A percentile compares a stretch with the other conserved stretches of the same genome.
These are phyloP conservation scores for Micropoecilia bifurca DNA, from an alignment of 2,797 vertebrate species.

Conservation along the genomic window DNA sequence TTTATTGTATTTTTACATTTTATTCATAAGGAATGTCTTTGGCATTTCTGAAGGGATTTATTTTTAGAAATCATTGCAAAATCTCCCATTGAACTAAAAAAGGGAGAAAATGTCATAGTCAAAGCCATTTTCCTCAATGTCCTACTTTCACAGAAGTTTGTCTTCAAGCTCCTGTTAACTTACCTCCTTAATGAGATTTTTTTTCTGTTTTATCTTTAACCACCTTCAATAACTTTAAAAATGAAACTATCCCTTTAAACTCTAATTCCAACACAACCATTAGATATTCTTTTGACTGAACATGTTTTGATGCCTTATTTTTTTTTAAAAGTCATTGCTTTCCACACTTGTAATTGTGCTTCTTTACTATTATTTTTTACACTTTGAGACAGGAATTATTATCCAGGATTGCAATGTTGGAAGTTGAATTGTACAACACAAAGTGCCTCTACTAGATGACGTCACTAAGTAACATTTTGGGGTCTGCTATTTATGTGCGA, in stretches of 20 bases:
- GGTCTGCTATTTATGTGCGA: neutral
- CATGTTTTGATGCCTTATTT: neutral
- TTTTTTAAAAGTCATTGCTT: neutral
- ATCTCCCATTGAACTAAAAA: neutral
- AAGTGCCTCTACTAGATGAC: neutral
- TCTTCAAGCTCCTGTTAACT: neutral
- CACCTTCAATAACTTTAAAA: neutral
- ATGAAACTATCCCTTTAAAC: neutral
- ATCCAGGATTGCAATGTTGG: conserved; percentile 5
- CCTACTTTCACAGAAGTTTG: neutral
- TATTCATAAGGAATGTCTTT: neutral
- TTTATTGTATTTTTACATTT: neutral
- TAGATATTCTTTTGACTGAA: neutral
- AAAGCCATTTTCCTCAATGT: neutral
- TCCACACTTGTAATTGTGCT: neutral
- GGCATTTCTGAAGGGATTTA: neutral
- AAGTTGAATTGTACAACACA: conserved; percentile 3
- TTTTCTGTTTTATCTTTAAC: neutral
- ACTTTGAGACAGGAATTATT: conserved; percentile 6
- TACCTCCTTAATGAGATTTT: neutral
- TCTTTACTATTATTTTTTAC: neutral
- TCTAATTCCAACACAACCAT: neutral
- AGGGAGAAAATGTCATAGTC: neutral
- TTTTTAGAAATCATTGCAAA: neutral
- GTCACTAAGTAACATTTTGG: conserved; percentile 1